Base-by-base conservation (phyloP, 2,113 vertebrate genomes). In the Epinephelus lanceolatus region DNA sequence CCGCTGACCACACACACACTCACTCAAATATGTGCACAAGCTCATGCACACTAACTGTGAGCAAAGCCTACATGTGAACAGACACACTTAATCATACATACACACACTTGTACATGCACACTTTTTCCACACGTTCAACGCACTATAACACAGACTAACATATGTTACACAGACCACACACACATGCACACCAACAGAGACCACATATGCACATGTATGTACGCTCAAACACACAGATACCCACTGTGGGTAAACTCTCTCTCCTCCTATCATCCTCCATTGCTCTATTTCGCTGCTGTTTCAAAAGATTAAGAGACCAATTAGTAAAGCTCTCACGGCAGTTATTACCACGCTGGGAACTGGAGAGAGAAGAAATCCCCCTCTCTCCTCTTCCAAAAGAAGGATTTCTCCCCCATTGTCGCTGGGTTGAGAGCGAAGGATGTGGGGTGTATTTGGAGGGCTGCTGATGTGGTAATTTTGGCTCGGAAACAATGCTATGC, bases 381-480 rank as follows among this genome's bases (percentile, higher is more conserved):
- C 27, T 82, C 79, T 80, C 79, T 84, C 62, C 59, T 69, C 42
- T 60, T 76, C 87, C 90, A 87, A 91, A 88, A 84, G 88, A 76
- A 76, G 88, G 88, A 88, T 92, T 90, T 92, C 81, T 82, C 51
- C 72, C 66, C 88, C 83, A 90, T 92, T 93, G 91, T 91, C 70
- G 25, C 61, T 21, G n/a, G 47, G 57, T 80, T 61, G 86, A 70
- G 89, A 84, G 89, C 21, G 61, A 80, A 92, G 90, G 90, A 91
- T 89, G 86, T 88, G 80, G 86, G 80, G 87, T 83, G 85, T 81
- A 73, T 88, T 72, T 76, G 71, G 79, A 81, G 91, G 33, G 74
- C 80, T 86, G 88, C 87, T 87, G 88, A 83, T 93, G 88, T 87
- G 85, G 86, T 90, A 30, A 81, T 86, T 89, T 81, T 92, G 92